These are phyloP conservation scores for Apis florea DNA, from an alignment of 1,140 invertebrate species.

Conservation along the genomic window DNA sequence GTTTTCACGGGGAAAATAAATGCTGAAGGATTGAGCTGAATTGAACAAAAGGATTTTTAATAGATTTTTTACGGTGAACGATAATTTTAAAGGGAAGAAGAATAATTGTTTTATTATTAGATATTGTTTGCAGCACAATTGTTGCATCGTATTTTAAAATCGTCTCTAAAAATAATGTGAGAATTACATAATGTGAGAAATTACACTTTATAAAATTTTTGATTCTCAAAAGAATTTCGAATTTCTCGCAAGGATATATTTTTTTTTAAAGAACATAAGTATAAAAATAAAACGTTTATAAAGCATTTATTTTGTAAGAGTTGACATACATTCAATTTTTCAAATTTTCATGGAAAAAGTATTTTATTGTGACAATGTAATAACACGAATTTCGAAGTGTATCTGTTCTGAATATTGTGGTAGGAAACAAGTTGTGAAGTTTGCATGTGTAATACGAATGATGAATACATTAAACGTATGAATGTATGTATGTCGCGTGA, in stretches of 20 bases:
- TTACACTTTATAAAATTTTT: no score
- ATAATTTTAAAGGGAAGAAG: neutral
- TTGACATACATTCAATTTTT: neutral
- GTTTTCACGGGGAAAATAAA: conserved; percentile 1
- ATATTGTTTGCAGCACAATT: neutral
- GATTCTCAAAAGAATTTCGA: no score
- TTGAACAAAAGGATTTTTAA: neutral
- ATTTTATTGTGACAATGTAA: neutral
- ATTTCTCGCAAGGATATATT: neutral
- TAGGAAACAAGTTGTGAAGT: conserved; percentile 19
- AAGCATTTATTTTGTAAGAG: neutral
- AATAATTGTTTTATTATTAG: neutral
- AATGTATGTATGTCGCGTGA: conserved; percentile 2
- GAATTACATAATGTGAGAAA: no score
- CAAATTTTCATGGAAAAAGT: neutral
- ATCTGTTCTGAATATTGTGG: conserved; percentile 7
- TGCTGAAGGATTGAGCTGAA: neutral
- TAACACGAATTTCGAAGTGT: conserved; percentile 1
- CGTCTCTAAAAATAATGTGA: no score
- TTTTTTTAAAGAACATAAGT: neutral
- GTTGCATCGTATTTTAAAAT: no score
- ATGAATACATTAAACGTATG: conserved; percentile 16
- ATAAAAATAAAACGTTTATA: no score
- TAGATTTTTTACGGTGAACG: neutral
- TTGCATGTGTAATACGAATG: neutral